A percentile compares a stretch with the other conserved stretches of the same genome.
Evolutionary conservation across 2,113 vertebrate species (phyloP).

Genomic region (Cebidichthys violaceus): DNA sequence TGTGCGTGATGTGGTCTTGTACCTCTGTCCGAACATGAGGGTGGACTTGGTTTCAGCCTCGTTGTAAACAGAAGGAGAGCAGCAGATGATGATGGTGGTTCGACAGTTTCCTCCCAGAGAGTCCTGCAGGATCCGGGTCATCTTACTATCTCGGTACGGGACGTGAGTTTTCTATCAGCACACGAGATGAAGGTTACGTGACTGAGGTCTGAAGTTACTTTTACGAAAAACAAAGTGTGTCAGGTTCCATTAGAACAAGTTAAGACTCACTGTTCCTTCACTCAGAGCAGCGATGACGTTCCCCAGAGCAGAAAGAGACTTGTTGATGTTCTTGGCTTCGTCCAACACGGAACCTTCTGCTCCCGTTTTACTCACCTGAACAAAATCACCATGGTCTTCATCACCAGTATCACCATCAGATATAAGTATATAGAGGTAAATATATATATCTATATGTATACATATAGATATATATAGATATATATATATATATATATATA

Average conservation of each 20-base stretch:
- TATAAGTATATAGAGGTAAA: too few species aligned
- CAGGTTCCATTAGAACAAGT: too few species aligned
- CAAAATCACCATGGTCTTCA: neutral
- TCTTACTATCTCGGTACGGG: slow-evolving; percentile 98
- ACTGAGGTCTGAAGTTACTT: neutral
- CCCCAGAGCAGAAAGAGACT: slow-evolving; percentile 96
- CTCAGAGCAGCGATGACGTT: slow-evolving; percentile 97
- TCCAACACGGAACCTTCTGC: slow-evolving; percentile 96
- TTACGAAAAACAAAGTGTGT: too few species aligned
- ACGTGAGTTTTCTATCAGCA: slow-evolving; percentile 90
- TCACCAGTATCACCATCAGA: neutral
- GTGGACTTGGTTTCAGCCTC: slow-evolving; percentile 97
- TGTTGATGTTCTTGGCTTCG: slow-evolving; percentile 99
- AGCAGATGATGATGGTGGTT: slow-evolving; percentile 97
- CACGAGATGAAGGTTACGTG: neutral
- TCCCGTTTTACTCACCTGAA: slow-evolving; percentile 98
- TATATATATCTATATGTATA: too few species aligned
- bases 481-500: too few species aligned
- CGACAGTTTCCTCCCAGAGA: slow-evolving; percentile 97
- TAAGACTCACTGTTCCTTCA: slow-evolving; percentile 86
- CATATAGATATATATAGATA: too few species aligned
- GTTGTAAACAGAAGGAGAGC: slow-evolving; percentile 95
- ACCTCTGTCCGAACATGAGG: slow-evolving; percentile 98
- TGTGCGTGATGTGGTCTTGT: neutral
- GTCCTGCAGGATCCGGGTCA: slow-evolving; percentile 98